phyloP scores from a whole-genome alignment of 2,888 invertebrate species.

The Drosophila bunnanda region DNA sequence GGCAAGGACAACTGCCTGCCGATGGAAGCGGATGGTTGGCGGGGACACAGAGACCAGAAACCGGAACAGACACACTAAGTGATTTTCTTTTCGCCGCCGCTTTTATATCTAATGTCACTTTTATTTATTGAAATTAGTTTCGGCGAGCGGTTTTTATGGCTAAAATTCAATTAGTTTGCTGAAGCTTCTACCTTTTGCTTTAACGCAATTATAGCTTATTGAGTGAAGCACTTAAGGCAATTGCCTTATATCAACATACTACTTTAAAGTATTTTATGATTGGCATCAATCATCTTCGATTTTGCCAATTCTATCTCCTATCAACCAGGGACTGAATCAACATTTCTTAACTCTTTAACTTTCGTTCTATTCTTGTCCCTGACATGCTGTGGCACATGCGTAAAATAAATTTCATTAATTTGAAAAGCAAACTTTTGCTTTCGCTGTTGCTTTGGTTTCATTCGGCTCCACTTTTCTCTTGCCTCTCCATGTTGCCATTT shows the following conservation, averaged over 20 bases:
- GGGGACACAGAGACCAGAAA: conserved; percentile 18
- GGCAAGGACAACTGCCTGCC: conserved; percentile 46
- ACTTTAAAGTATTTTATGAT: background rate
- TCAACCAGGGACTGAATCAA: background rate
- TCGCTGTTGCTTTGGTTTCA: conserved; percentile 21
- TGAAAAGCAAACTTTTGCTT: conserved; percentile 60
- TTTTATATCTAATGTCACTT: conserved; percentile 62
- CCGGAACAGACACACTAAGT: conserved; percentile 59
- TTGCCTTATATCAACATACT: background rate
- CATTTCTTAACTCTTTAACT: conserved; percentile 10
- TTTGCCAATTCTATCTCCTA: background rate
- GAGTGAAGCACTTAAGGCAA: background rate
- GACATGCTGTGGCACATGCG: conserved; percentile 49
- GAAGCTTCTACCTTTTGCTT: conserved; percentile 1
- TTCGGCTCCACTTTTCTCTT: conserved; percentile 25
- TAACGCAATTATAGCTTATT: conserved; percentile 3
- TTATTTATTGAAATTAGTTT: conserved; percentile 74
- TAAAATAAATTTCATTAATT: conserved; percentile 76
- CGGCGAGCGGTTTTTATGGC: conserved; percentile 44
- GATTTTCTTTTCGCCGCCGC: conserved; percentile 47
- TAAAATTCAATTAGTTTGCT: conserved; percentile 27
- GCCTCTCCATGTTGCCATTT: conserved; percentile 40
- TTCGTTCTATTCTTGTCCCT: conserved; percentile 1
- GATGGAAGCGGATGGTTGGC: conserved; percentile 23
- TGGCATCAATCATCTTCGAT: background rate